Conservation (phyloP, 2,113 vertebrate genomes). For the Orycteropus afer region DNA sequence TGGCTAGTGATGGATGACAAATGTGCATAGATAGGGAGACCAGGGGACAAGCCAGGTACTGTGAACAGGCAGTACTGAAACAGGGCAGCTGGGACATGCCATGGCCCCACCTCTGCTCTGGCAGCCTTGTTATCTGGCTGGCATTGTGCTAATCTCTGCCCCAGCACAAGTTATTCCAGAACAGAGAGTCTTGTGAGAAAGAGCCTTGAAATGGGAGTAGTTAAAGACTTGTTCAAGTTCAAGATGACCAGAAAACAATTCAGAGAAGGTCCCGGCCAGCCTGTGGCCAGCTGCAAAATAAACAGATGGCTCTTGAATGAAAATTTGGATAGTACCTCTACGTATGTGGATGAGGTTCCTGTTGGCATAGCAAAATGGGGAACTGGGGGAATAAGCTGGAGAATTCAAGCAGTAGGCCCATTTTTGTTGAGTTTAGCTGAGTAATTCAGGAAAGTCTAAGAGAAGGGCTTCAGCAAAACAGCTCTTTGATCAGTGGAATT, state of each 20-base stretch:
- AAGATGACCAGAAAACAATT: conserved; percentile 44
- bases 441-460: conserved; percentile 7
- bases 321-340: background rate
- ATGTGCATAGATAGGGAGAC: background rate
- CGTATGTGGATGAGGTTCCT: background rate
- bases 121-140: background rate
- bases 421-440: conserved; percentile 8
- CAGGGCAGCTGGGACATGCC: background rate
- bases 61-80: background rate
- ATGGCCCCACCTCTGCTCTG: background rate
- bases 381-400: background rate
- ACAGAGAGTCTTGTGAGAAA: conserved; percentile 28
- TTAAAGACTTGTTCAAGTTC: conserved; percentile 38
- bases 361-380: background rate
- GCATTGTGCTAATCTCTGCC: background rate
- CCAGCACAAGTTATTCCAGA: background rate
- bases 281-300: background rate
- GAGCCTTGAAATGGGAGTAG: background rate
- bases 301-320: conserved; percentile 20
- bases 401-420: background rate
- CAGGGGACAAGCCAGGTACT: rapidly evolving
- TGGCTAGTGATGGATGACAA: background rate
- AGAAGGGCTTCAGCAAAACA: background rate
- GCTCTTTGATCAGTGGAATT: conserved; percentile 28
- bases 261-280: background rate